Percentiles rank a stretch among this genome's conserved stretches.
These are phyloP conservation scores for Cyphomyrus plagiostoma DNA, from an alignment of 2,113 vertebrate species.

Conservation along the genomic window DNA sequence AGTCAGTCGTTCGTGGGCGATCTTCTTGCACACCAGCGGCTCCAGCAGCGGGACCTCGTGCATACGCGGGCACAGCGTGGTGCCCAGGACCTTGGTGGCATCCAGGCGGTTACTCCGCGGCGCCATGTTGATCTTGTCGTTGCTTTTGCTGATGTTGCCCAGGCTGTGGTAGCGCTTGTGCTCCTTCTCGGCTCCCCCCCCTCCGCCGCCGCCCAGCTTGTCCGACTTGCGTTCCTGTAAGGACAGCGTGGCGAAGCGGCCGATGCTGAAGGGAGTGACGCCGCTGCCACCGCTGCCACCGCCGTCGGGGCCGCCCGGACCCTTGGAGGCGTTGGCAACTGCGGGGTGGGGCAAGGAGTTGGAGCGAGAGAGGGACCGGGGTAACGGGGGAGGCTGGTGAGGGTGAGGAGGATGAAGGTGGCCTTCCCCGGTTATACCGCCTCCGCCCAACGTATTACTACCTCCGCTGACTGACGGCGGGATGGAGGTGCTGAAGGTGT, in stretches of 20 bases:
- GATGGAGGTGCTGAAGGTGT: conserved; percentile 57
- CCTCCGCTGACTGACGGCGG: conserved; percentile 53
- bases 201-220: conserved; percentile 49
- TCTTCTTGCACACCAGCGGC: conserved; percentile 88
- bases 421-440: conserved; percentile 52
- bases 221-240: conserved; percentile 73
- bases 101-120: conserved; percentile 66
- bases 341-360: conserved; percentile 83
- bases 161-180: conserved; percentile 85
- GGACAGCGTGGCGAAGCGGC: conserved; percentile 76
- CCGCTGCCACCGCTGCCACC: conserved; percentile 9
- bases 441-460: conserved; percentile 42
- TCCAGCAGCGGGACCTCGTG: conserved; percentile 84
- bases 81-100: conserved; percentile 76
- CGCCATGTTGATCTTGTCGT: conserved; percentile 69
- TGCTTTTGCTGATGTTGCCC: conserved; percentile 79
- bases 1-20: conserved; percentile 79
- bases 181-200: conserved; percentile 61
- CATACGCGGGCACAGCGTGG: conserved; percentile 80
- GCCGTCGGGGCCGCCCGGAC: conserved; percentile 36
- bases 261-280: conserved; percentile 63
- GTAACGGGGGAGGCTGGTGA: conserved; percentile 57
- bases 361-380: conserved; percentile 78
- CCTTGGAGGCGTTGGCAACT: conserved; percentile 57
- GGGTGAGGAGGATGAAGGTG: conserved; percentile 43